Percentiles rank a stretch among this genome's conserved stretches.
phyloP scores from a whole-genome alignment of 2,888 invertebrate species.

The Xestobium rufovillosum region DNA sequence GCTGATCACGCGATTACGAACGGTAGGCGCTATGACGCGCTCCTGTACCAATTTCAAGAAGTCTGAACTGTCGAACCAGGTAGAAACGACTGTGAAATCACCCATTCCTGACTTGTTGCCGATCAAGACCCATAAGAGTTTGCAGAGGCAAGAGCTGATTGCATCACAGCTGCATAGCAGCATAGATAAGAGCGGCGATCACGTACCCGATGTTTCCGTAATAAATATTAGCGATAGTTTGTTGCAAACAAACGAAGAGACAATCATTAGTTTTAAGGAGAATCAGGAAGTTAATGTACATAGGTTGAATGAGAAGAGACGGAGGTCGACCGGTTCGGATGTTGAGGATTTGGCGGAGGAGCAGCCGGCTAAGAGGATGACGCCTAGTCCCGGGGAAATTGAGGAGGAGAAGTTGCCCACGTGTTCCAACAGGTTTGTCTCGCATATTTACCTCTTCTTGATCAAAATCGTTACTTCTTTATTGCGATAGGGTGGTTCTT shows the following conservation, averaged over 20 bases:
- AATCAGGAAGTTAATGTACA: slow-evolving; percentile 23
- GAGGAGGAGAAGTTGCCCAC: slow-evolving; percentile 1
- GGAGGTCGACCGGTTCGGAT: slow-evolving; percentile 32
- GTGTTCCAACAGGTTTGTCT: no score
- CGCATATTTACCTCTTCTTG: no score
- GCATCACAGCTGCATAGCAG: no score
- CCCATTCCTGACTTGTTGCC: slow-evolving; percentile 41
- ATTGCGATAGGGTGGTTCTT: no score
- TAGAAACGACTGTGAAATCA: slow-evolving; percentile 33
- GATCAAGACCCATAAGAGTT: slow-evolving; percentile 34
- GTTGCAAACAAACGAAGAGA: slow-evolving; percentile 39
- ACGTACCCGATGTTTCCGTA: slow-evolving; percentile 19
- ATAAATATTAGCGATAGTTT: slow-evolving; percentile 41
- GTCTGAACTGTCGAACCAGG: slow-evolving; percentile 18
- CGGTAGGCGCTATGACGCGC: slow-evolving; percentile 61
- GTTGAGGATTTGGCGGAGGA: slow-evolving; percentile 29
- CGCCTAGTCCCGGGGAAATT: slow-evolving; percentile 29
- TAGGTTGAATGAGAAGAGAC: slow-evolving; percentile 35
- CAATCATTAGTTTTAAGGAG: slow-evolving; percentile 39
- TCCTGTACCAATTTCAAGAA: slow-evolving; percentile 48
- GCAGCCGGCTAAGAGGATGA: slow-evolving; percentile 34
- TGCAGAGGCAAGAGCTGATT: slow-evolving; percentile 10
- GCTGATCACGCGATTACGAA: slow-evolving; percentile 43
- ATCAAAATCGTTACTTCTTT: no score
- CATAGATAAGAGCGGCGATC: no score